Evolutionary conservation across 2,797 vertebrate genomes (phyloP).

Genomic region (Microcaecilia unicolor): DNA sequence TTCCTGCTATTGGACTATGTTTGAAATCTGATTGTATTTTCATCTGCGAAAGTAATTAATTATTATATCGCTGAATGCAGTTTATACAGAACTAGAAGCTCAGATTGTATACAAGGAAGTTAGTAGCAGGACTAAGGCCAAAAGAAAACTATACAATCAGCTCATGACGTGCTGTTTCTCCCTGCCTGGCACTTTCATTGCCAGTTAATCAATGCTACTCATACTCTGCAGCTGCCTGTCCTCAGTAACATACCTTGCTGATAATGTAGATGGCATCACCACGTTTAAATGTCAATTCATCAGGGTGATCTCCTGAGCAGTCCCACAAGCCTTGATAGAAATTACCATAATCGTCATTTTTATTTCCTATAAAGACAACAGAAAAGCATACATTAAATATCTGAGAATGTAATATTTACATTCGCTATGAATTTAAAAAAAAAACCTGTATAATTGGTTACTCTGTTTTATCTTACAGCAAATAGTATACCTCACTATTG

Average conservation of each 20-base stretch:
- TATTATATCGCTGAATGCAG: constrained; percentile 15
- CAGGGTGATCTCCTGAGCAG: constrained; percentile 70
- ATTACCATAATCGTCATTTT: constrained; percentile 78
- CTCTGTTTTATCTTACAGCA: too few species aligned
- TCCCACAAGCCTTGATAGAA: constrained; percentile 92
- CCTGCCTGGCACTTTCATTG: not conserved
- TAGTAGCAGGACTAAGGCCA: constrained; percentile 51
- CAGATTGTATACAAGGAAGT: constrained; percentile 44
- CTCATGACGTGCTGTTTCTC: constrained; percentile 3
- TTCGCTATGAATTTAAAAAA: too few species aligned
- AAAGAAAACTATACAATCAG: constrained; percentile 12
- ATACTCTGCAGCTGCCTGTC: constrained; percentile 1
- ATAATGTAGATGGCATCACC: constrained; percentile 92
- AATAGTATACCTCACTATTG: too few species aligned
- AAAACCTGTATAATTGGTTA: too few species aligned
- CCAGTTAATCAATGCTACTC: too few species aligned
- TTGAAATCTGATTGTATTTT: constrained; percentile 58
- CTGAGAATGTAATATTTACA: too few species aligned
- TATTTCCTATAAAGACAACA: constrained; percentile 36
- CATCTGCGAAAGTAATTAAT: constrained; percentile 68
- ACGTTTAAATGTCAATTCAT: constrained; percentile 90
- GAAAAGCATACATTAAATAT: constrained; percentile 8
- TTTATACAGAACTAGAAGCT: too few species aligned
- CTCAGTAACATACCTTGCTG: constrained; percentile 75
- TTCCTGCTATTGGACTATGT: constrained; percentile 58